These are phyloP conservation scores for Mycalesis mineus DNA, from an alignment of 2,888 invertebrate species.

Conservation along the genomic window DNA sequence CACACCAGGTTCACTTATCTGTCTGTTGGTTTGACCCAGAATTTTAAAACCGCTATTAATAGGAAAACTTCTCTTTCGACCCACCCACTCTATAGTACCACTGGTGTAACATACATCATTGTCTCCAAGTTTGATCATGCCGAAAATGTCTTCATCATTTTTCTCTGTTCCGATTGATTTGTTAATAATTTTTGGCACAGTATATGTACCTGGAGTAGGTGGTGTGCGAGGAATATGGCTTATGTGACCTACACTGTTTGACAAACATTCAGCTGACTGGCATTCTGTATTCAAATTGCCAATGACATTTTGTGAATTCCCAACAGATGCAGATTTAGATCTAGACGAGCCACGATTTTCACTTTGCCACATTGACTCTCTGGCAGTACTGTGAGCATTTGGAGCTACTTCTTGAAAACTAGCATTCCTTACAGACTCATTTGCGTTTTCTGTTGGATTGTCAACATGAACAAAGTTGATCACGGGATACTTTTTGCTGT, in stretches of 20 bases:
- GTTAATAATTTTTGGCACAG: slow-evolving; percentile 49
- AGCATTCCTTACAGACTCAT: slow-evolving; percentile 25
- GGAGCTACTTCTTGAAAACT: slow-evolving; percentile 25
- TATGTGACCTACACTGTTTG: slow-evolving; percentile 53
- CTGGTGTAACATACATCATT: slow-evolving; percentile 72
- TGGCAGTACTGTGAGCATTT: slow-evolving; percentile 30
- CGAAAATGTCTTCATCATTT: slow-evolving; percentile 51
- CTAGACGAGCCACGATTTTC: slow-evolving; percentile 11
- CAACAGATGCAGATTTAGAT: slow-evolving; percentile 3
- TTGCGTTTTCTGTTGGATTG: slow-evolving; percentile 39
- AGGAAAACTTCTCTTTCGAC: slow-evolving; percentile 63
- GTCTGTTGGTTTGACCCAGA: slow-evolving; percentile 41
- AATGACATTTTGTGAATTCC: slow-evolving; percentile 8
- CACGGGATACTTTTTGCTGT: slow-evolving; percentile 61
- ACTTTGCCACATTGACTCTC: slow-evolving; percentile 21
- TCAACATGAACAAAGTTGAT: slow-evolving; percentile 61
- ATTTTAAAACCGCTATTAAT: slow-evolving; percentile 69
- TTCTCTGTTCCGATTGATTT: slow-evolving; percentile 37
- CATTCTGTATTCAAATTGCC: slow-evolving; percentile 7
- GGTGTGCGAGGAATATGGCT: slow-evolving; percentile 64
- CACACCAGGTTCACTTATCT: slow-evolving; percentile 38
- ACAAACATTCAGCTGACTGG: slow-evolving; percentile 29
- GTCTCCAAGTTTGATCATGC: slow-evolving; percentile 64
- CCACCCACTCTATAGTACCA: slow-evolving; percentile 72
- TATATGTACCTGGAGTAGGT: slow-evolving; percentile 56